Conservation (phyloP, 1,140 invertebrate species). For the Callitettix versicolor region DNA sequence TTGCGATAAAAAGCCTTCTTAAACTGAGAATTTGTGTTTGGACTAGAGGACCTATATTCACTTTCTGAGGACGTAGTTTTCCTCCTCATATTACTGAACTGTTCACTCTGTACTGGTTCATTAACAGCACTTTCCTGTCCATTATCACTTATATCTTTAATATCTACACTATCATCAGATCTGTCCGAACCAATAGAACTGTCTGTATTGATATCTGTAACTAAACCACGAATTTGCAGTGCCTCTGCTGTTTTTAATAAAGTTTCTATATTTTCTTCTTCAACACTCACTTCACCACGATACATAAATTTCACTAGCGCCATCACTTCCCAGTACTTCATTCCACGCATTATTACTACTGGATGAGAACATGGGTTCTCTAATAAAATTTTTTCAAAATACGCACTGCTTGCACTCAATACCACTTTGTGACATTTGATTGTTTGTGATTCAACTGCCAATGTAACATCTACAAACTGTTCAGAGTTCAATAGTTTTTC, state of each 20-base stretch:
- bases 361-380: conserved; percentile 80
- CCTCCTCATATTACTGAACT: too few species aligned
- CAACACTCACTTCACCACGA: conserved; percentile 74
- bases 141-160: too few species aligned
- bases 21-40: too few species aligned
- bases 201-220: too few species aligned
- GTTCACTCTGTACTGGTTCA: too few species aligned
- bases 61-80: too few species aligned
- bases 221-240: conserved; percentile 69
- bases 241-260: conserved; percentile 70
- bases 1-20: too few species aligned
- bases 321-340: conserved; percentile 55
- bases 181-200: too few species aligned
- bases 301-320: conserved; percentile 80
- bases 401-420: conserved; percentile 51
- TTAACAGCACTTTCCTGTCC: too few species aligned
- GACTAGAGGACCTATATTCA: too few species aligned
- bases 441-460: conserved; percentile 78
- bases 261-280: conserved; percentile 65
- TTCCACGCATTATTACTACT: conserved; percentile 71
- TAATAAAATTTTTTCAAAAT: conserved; percentile 64
- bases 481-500: conserved; percentile 70
- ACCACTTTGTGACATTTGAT: conserved; percentile 83
- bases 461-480: conserved; percentile 79
- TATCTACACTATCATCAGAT: too few species aligned